Percentiles rank a stretch among this genome's conserved stretches.
These are phyloP conservation scores for Meloidogyne floridensis DNA, from an alignment of 1,140 invertebrate species.

Conservation along the genomic window DNA sequence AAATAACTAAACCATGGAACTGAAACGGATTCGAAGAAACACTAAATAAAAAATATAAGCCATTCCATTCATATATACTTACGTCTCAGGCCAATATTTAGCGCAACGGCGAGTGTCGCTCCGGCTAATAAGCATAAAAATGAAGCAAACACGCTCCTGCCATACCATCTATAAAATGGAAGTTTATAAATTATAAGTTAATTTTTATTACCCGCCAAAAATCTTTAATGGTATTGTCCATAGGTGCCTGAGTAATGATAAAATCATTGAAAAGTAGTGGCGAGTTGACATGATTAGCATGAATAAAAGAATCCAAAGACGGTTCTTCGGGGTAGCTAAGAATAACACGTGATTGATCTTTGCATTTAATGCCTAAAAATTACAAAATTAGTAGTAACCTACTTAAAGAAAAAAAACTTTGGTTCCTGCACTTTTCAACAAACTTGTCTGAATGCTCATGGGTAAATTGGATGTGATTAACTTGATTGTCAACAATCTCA, in stretches of 20 bases:
- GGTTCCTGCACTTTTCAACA: conserved; percentile 58
- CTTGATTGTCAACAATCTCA: conserved; percentile 64
- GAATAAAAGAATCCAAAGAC: conserved; percentile 48
- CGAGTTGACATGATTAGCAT: conserved; percentile 54
- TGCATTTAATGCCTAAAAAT: conserved; percentile 54
- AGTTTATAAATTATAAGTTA: not conserved
- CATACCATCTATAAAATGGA: conserved; percentile 67
- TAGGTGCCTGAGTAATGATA: conserved; percentile 68
- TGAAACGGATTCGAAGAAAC: conserved; percentile 14
- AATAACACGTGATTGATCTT: conserved; percentile 56
- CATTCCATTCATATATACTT: not conserved
- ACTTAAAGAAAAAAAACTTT: conserved; percentile 30
- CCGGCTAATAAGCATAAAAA: conserved; percentile 68
- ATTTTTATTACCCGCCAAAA: conserved; percentile 66
- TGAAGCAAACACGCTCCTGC: conserved; percentile 68
- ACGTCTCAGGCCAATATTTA: conserved; percentile 55
- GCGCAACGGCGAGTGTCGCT: conserved; percentile 47
- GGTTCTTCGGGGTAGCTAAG: conserved; percentile 29
- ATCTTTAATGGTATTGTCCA: conserved; percentile 67
- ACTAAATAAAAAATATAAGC: conserved; percentile 3
- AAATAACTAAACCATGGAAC: conserved; percentile 37
- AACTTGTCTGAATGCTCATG: conserved; percentile 55
- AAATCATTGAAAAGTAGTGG: conserved; percentile 63
- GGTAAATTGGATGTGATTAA: conserved; percentile 61
- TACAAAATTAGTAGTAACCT: conserved; percentile 20